Evolutionary conservation across 2,797 vertebrate species (phyloP), one percentile per base, ranked within the genome.

Genomic region (Etheostoma nigrum): DNA sequence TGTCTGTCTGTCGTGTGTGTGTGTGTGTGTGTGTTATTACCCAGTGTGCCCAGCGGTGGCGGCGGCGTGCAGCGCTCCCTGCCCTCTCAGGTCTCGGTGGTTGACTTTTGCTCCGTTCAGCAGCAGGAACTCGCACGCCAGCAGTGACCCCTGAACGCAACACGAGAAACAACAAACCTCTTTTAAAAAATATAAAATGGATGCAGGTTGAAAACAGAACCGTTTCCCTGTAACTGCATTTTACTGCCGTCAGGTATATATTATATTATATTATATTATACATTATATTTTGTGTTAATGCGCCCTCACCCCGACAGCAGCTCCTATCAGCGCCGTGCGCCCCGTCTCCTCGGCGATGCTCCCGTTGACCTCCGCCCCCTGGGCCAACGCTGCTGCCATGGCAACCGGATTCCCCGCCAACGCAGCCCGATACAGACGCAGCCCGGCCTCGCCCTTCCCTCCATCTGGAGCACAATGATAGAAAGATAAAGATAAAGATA

Each of bases 81-180:
- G 93, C 11, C 94, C 95, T 33, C 92, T 78, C 63, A 85, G 91
- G 88, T 96, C 95, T 67, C 95, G 54, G 82, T 91, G 86, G 84
- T 95, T 96, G 23, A 95, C 81, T 7, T 94, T 95, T 0, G 95
- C 93, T 0, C 95, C 93, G 15, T 96, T 96, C 85, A 89, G 93
- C 76, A 95, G 85, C 79, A 95, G 87, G 67, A 94, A 95, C 89
- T 96, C 94, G 1, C 94, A 96, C 3, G 94, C 94, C 54, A 80
- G 44, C 74, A 96, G 91, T 0, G 94, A 95, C 42, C 92, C 95
- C 95, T 96, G 71, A 57, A 82, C 75, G 42, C 13, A 1, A 19
- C 2, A 47, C 4, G 25, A 25, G 25, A 25, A 25, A 23, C 21
- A 23, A 23, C 21, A 23, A 23, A 23, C 21, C 21, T 23, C 21